Base-by-base conservation (phyloP, 2,888 invertebrate species). In the Ochropleura plecta region DNA sequence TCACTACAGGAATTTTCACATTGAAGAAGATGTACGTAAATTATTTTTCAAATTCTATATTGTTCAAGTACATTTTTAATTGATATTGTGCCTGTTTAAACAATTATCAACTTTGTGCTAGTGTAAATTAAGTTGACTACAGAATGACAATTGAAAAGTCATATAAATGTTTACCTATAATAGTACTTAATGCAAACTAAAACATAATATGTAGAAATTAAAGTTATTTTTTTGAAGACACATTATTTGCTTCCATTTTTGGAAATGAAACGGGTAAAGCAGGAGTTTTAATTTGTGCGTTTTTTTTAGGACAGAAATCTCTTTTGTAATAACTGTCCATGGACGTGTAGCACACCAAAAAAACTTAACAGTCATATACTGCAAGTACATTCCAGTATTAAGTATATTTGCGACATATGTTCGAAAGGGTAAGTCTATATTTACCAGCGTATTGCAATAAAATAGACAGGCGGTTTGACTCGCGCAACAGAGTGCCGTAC, bases 401-500 rank as follows among this genome's bases (percentile, higher is more conserved):
- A 65, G 40, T 93, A 82, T 64, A 76, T 88, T 66, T 95, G 95
- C 79, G 92, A 94, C 78, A 70, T 89, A 66, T 95, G 95, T 81
- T 88, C 89, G 46, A 94, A 93, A 90, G 78, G 85, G 95, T 95
- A 83, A 83, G 86, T 76, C n/a, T n/a, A 16, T n/a, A 12, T 48
- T 14, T 14, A n/a, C 3, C 0, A 62, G n/a, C 2, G n/a, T 44
- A 44, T 62, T 44, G 40, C 59, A 59, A 55, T 20, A 30, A n/a
- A 20, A 59, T 8, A 16, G 57, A 16, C 16, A 30, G 30, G 7
- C 8, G 30, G 16, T 30, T 16, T 7, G 30, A 57, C 30, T 40
- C 16, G 30, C 30, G 3, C 30, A 16, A 30, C 30, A 16, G 57
- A 30, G 16, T 30, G 14, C 3, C 16, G 7, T 30, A 57, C 14